Conservation (phyloP, 2,113 vertebrate genomes). For the Brachypodius melanocephalos region DNA sequence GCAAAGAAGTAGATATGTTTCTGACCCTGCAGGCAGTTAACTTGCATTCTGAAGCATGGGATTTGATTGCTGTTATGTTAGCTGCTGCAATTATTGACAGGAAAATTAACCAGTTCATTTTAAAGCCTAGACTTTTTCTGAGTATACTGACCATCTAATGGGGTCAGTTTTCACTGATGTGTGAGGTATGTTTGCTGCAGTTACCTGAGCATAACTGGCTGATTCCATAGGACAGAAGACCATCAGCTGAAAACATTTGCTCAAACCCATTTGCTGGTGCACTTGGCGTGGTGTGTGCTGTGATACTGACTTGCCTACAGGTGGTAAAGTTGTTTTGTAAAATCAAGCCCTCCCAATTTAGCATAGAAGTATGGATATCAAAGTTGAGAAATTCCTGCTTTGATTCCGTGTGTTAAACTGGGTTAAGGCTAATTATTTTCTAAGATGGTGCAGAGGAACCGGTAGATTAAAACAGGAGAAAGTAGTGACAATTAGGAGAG, state of each 20-base stretch:
- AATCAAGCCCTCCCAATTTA: neutral
- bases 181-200: neutral
- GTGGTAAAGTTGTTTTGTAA: neutral
- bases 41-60: neutral
- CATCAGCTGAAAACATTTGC: neutral
- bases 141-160: neutral
- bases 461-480: neutral
- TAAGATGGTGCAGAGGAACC: neutral
- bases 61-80: slow-evolving; percentile 48
- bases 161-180: neutral
- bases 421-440: neutral
- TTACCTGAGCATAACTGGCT: neutral
- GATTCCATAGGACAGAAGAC: neutral
- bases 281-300: neutral
- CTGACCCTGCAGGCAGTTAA: neutral
- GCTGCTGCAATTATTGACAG: neutral
- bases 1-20: neutral
- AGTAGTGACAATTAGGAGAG: neutral
- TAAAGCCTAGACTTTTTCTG: neutral
- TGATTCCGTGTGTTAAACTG: neutral
- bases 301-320: neutral
- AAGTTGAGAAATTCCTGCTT: neutral
- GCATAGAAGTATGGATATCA: neutral
- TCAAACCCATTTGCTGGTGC: neutral
- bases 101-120: slow-evolving; percentile 17